Percentiles rank a stretch among this genome's conserved stretches.
Conservation (phyloP, 92 coral and sea anemone species). For the Paragorgia papillata region DNA sequence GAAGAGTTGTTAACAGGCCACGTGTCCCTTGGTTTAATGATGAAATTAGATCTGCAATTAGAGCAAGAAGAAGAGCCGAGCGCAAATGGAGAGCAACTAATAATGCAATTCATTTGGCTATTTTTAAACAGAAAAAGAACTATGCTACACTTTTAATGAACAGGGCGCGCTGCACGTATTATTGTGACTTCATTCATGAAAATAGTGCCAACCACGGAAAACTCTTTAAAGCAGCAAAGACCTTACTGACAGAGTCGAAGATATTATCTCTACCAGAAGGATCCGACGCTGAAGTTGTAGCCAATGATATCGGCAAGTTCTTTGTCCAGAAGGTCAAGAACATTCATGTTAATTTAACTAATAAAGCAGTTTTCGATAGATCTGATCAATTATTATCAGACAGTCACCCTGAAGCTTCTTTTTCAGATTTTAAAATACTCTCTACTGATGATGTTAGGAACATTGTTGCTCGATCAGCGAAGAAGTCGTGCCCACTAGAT, state of each 20-base stretch:
- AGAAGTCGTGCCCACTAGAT: slow-evolving; percentile 47
- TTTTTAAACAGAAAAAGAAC: slow-evolving; percentile 57
- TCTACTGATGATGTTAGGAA: slow-evolving; percentile 35
- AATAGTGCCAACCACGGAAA: slow-evolving; percentile 50
- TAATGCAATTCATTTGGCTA: slow-evolving; percentile 44
- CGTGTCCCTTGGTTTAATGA: slow-evolving; percentile 55
- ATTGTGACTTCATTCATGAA: slow-evolving; percentile 44
- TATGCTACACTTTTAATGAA: slow-evolving; percentile 59
- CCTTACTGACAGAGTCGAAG: slow-evolving; percentile 8
- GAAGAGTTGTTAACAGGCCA: slow-evolving; percentile 49
- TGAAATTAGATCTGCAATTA: slow-evolving; percentile 43
- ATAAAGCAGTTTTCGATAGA: not conserved
- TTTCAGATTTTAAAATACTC: slow-evolving; percentile 13
- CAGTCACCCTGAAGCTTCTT: not conserved
- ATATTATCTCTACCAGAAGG: slow-evolving; percentile 28
- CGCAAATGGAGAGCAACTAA: slow-evolving; percentile 62
- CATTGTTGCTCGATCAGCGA: slow-evolving; percentile 21
- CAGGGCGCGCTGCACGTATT: slow-evolving; percentile 49
- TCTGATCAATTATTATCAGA: not conserved
- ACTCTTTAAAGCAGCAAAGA: slow-evolving; percentile 47
- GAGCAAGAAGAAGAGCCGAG: slow-evolving; percentile 60
- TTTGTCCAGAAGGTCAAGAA: slow-evolving; percentile 14
- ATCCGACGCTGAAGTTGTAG: slow-evolving; percentile 38
- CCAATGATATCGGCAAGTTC: slow-evolving; percentile 30
- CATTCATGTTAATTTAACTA: not conserved